Percentiles rank a stretch among this genome's conserved stretches.
These are phyloP conservation scores for Enteromius mattozi DNA, from an alignment of 2,797 vertebrate species.

Conservation along the genomic window DNA sequence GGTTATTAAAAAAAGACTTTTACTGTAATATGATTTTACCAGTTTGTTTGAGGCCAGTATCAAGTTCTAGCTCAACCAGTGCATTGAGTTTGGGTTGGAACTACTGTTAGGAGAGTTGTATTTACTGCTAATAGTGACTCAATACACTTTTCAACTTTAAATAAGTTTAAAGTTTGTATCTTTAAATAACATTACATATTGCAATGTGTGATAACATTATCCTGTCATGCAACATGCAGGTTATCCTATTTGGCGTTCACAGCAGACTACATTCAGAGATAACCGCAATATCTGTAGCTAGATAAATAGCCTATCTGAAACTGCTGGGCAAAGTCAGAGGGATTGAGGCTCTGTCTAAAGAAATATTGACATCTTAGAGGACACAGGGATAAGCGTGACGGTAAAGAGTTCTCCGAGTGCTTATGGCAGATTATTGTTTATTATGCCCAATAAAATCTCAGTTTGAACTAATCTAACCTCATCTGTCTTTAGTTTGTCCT, in stretches of 20 bases:
- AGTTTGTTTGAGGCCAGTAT: neutral
- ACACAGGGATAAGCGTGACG: conserved; percentile 30
- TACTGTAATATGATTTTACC: neutral
- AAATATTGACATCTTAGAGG: conserved; percentile 46
- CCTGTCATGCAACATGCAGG: neutral
- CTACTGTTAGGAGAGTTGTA: neutral
- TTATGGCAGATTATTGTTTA: conserved; percentile 1
- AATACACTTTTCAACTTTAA: neutral
- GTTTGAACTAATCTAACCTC: conserved; percentile 11
- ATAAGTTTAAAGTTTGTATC: neutral
- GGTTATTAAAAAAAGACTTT: neutral
- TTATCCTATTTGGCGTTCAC: conserved; percentile 30
- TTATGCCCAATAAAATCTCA: neutral
- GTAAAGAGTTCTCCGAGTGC: neutral
- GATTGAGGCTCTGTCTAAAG: conserved; percentile 11
- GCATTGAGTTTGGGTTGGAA: neutral
- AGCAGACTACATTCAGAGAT: neutral
- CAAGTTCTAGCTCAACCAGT: neutral
- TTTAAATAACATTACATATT: conserved; percentile 16
- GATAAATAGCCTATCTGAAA: conserved; percentile 42
- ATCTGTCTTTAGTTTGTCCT: conserved; percentile 7
- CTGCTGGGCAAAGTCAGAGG: conserved; percentile 28
- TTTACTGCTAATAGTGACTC: neutral
- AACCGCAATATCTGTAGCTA: neutral
- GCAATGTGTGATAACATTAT: conserved; percentile 8